Evolutionary conservation across 2,888 invertebrate genomes (phyloP).

Genomic region (Platypus cylindrus): DNA sequence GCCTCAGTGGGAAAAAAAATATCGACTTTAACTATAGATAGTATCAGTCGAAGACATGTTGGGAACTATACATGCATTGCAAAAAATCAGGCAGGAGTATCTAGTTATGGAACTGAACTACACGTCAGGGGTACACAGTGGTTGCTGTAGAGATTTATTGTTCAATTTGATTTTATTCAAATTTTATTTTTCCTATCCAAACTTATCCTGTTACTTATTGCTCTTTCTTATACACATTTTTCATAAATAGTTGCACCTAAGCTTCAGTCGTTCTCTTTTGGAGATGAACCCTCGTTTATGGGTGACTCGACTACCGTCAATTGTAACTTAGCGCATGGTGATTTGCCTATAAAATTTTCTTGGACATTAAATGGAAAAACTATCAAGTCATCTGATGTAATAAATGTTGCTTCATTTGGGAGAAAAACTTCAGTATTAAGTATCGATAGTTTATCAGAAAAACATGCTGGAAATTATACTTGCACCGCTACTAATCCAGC

Average conservation of each 20-base stretch:
- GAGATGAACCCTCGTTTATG: conserved; percentile 45
- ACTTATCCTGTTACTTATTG: too few relatives aligned
- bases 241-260: conserved; percentile 69
- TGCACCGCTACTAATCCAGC: conserved; percentile 43
- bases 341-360: conserved; percentile 63
- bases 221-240: too few relatives aligned
- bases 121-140: conserved; percentile 40
- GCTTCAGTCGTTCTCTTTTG: conserved; percentile 63
- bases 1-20: conserved; percentile 51
- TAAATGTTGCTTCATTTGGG: conserved; percentile 43
- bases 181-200: too few relatives aligned
- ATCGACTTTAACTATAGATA: conserved; percentile 48
- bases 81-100: conserved; percentile 39
- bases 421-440: conserved; percentile 51
- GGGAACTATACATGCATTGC: conserved; percentile 46
- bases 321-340: conserved; percentile 54
- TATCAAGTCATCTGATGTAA: conserved; percentile 38
- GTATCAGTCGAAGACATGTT: conserved; percentile 39
- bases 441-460: conserved; percentile 40
- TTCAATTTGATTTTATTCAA: too few relatives aligned
- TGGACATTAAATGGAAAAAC: conserved; percentile 59
- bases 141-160: conserved; percentile 1
- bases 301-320: conserved; percentile 43
- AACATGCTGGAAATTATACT: conserved; percentile 45
- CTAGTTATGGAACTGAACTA: conserved; percentile 37